Evolutionary conservation across 2,113 vertebrate species (phyloP), one percentile per base, ranked within the genome.

Genomic region (Sialia sialis): DNA sequence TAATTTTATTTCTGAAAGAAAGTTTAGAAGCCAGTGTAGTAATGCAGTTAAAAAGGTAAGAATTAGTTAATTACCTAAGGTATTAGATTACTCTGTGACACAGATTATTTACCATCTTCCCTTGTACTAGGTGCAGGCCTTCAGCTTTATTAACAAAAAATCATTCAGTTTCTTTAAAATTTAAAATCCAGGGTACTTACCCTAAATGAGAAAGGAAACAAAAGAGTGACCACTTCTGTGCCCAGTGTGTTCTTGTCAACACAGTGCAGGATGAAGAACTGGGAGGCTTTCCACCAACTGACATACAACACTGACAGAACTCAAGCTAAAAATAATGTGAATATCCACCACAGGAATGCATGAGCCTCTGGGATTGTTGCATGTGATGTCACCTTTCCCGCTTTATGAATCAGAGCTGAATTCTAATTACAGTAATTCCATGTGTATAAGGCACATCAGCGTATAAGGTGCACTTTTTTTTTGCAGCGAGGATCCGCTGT

Each of bases 241-340:
- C 67, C 16, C 52, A 58, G 18, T 16, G 34, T 69, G 55, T 27
- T 95, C 43, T 67, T 73, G 64, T 87, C 86, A 88, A 89, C 73
- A 83, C 2, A 7, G 29, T 41, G 80, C 13, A 27, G 59, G 70
- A 69, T 52, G 52, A 60, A 95, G 52, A 95, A 70, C 49, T 36
- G 39, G 60, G 32, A 78, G 25, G 34, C 21, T 92, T 89, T 89
- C 83, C 88, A 74, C 56, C 55, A 59, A n/a, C 38, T 60, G 63
- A 69, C 38, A 75, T 7, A 25, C 54, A 69, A 52, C 22, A 22
- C 16, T 90, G 49, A 64, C 43, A 82, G 74, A 89, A 85, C 39
- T 76, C 44, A 86, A 48, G 73, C 74, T 95, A 93, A 97, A 97
- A 95, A 75, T 89, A 85, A 58, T 48, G 52, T 62, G 63, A 92